Conservation (phyloP, 35 echinoderm and acorn worm species). For the Amphiura filiformis region DNA sequence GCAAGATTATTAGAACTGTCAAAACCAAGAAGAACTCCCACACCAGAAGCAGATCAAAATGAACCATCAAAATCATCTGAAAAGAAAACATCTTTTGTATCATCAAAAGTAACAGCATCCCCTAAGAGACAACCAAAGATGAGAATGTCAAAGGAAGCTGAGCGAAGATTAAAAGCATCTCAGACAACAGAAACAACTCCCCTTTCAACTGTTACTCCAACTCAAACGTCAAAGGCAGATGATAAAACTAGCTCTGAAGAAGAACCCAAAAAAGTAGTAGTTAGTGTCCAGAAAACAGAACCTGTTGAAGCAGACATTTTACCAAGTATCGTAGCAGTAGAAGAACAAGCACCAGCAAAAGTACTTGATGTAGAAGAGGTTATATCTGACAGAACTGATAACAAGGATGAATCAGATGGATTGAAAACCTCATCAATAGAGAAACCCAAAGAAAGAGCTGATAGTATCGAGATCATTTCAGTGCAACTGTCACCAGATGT, state of each 20-base stretch:
- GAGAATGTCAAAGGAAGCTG: background rate
- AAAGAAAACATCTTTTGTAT: background rate
- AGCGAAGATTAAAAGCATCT: background rate
- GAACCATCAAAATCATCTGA: background rate
- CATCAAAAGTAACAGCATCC: background rate
- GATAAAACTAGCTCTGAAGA: background rate
- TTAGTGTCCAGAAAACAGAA: background rate
- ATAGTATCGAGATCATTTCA: background rate
- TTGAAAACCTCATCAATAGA: background rate
- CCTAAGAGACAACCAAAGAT: conserved; percentile 7
- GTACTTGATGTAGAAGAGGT: background rate
- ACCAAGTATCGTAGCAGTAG: background rate
- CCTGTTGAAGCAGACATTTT: background rate
- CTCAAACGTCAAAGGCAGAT: conserved; percentile 14
- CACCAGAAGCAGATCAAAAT: background rate
- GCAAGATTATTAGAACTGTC: conserved; percentile 15
- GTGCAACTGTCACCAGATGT: background rate
- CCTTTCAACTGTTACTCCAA: background rate
- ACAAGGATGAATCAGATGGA: background rate
- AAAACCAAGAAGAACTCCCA: conserved; percentile 20
- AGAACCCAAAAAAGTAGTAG: background rate
- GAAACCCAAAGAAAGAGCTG: too few species aligned
- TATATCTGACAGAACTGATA: background rate
- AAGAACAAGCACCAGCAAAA: conserved; percentile 1
- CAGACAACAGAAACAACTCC: background rate